These are phyloP conservation scores for Uloborus diversus DNA, from an alignment of 1,140 invertebrate species.

Conservation along the genomic window DNA sequence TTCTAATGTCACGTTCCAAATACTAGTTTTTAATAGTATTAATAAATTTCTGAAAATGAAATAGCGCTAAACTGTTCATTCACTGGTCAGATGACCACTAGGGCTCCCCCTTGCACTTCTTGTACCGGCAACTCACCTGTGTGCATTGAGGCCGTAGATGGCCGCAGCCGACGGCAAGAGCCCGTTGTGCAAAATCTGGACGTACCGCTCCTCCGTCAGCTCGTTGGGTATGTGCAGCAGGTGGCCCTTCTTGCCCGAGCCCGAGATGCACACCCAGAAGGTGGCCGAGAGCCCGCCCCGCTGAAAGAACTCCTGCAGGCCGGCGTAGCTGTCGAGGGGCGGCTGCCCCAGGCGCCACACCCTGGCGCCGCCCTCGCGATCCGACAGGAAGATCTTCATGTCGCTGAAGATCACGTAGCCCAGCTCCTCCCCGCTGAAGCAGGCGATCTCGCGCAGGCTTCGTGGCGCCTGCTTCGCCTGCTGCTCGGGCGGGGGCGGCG, in stretches of 20 bases:
- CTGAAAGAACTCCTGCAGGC: slow-evolving; percentile 28
- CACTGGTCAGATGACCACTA: too few relatives aligned
- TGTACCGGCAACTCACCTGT: too few relatives aligned
- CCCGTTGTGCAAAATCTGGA: slow-evolving; percentile 50
- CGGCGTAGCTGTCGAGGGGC: slow-evolving; percentile 23
- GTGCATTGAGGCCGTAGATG: slow-evolving; percentile 46
- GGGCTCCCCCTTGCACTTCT: too few relatives aligned
- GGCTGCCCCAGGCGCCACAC: slow-evolving; percentile 40
- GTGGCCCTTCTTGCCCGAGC: slow-evolving; percentile 28
- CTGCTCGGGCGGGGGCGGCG: not conserved
- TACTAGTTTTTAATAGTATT: too few relatives aligned
- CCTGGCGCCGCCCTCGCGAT: slow-evolving; percentile 14
- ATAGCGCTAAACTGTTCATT: too few relatives aligned
- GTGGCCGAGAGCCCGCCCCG: slow-evolving; percentile 30
- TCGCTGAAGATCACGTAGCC: slow-evolving; percentile 31
- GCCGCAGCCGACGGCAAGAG: slow-evolving; percentile 43
- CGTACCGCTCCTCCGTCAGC: slow-evolving; percentile 49
- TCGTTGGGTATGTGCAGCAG: slow-evolving; percentile 48
- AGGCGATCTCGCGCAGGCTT: slow-evolving; percentile 3
- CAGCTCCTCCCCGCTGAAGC: slow-evolving; percentile 20
- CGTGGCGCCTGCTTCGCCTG: slow-evolving; percentile 6
- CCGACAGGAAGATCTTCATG: slow-evolving; percentile 39
- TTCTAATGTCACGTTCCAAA: too few relatives aligned
- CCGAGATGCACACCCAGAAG: slow-evolving; percentile 46
- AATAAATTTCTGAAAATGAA: too few relatives aligned